phyloP scores from a whole-genome alignment of 2,113 vertebrate species.

The Pelmatolapia mariae region DNA sequence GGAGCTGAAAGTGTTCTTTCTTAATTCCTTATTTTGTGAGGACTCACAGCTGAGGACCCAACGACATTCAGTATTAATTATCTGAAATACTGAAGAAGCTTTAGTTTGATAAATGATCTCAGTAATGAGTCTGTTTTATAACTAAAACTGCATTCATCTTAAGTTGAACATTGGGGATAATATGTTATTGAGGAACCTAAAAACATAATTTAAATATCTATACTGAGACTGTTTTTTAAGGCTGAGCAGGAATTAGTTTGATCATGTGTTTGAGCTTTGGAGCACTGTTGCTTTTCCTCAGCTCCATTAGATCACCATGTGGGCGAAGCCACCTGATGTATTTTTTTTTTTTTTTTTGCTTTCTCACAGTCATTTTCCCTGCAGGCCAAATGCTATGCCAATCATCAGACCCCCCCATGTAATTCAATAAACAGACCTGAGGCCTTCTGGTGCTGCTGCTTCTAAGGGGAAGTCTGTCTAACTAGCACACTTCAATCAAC shows the following conservation, averaged over 20 bases:
- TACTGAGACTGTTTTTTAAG: neutral
- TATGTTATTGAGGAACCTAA: neutral
- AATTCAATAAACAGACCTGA: conserved; percentile 6
- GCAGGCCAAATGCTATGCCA: neutral
- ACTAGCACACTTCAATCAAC: conserved; percentile 7
- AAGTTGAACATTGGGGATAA: neutral
- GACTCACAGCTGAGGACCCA: neutral
- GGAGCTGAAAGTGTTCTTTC: neutral
- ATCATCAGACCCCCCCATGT: neutral
- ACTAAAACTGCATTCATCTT: neutral
- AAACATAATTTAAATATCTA: neutral
- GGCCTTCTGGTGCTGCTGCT: neutral
- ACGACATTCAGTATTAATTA: neutral
- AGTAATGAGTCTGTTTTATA: neutral
- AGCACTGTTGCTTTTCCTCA: neutral
- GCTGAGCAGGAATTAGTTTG: neutral
- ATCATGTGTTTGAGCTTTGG: neutral
- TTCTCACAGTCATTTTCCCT: neutral
- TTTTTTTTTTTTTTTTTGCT: neutral
- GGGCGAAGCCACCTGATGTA: neutral
- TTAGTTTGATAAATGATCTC: neutral
- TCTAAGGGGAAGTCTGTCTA: neutral
- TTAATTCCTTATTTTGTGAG: neutral
- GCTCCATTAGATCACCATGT: neutral
- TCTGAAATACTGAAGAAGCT: neutral